Evolutionary conservation across 2,113 vertebrate species (phyloP).

Genomic region (Ailuropoda melanoleuca): DNA sequence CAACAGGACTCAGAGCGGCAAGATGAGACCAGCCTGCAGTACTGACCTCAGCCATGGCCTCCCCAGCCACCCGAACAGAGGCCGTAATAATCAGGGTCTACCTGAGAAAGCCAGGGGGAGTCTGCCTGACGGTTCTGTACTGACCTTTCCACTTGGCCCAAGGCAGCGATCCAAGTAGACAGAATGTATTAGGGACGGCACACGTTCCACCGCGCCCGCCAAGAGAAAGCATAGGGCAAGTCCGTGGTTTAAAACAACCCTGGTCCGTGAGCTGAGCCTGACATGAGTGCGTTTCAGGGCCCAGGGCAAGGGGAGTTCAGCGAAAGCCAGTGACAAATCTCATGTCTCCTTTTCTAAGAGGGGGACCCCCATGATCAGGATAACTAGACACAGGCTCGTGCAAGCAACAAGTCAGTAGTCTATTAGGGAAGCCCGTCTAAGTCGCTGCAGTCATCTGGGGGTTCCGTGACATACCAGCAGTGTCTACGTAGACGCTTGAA

Average conservation of each 20-base stretch:
- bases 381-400: neutral
- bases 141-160: neutral
- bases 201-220: neutral
- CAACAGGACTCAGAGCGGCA: neutral
- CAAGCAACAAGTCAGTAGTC: neutral
- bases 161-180: neutral
- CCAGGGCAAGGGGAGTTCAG: neutral
- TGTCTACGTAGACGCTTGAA: neutral
- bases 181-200: neutral
- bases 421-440: neutral
- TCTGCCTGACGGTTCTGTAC: neutral
- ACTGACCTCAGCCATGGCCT: accelerated
- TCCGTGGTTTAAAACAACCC: no score
- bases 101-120: neutral
- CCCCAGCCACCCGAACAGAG: neutral
- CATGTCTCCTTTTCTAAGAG: neutral
- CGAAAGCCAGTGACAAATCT: neutral
- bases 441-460: neutral
- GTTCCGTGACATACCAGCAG: accelerated
- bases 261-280: neutral
- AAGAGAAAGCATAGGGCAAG: neutral
- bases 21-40: neutral
- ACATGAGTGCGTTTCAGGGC: neutral
- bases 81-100: neutral
- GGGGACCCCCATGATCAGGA: neutral